phyloP scores from a whole-genome alignment of 1,140 invertebrate genomes.

The Micrasema longulum region DNA sequence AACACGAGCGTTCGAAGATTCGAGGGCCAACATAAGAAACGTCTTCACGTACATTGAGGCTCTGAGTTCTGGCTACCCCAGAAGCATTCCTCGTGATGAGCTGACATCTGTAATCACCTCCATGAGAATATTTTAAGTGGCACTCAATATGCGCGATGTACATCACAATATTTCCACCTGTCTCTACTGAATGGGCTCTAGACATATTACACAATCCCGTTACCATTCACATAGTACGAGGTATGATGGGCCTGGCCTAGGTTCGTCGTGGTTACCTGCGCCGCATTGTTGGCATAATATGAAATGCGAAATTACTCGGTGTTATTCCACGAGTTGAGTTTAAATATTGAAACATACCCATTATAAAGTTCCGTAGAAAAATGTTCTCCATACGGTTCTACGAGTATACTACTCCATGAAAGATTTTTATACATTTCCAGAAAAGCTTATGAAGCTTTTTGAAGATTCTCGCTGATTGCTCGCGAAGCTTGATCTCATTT shows the following conservation, averaged over 20 bases:
- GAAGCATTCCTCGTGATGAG: slow-evolving; percentile 24
- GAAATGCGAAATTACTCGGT: no score
- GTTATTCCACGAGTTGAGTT: no score
- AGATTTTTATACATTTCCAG: no score
- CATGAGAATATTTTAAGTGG: slow-evolving; percentile 35
- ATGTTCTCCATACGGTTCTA: no score
- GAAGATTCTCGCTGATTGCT: no score
- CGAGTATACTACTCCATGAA: no score
- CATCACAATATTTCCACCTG: slow-evolving; percentile 22
- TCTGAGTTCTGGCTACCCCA: slow-evolving; percentile 10
- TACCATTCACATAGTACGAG: slow-evolving; percentile 13
- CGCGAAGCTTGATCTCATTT: no score
- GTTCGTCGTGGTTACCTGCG: background rate
- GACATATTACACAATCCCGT: slow-evolving; percentile 12
- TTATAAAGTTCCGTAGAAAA: no score
- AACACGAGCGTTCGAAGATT: background rate
- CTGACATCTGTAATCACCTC: slow-evolving; percentile 17
- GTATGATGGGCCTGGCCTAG: background rate
- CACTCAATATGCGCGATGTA: slow-evolving; percentile 26
- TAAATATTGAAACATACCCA: no score
- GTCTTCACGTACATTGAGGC: background rate
- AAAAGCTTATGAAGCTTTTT: no score
- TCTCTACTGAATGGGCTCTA: slow-evolving; percentile 1
- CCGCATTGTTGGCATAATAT: no score
- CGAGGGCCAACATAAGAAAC: background rate